phyloP scores from a whole-genome alignment of 1,140 invertebrate genomes.

The Globodera rostochiensis region DNA sequence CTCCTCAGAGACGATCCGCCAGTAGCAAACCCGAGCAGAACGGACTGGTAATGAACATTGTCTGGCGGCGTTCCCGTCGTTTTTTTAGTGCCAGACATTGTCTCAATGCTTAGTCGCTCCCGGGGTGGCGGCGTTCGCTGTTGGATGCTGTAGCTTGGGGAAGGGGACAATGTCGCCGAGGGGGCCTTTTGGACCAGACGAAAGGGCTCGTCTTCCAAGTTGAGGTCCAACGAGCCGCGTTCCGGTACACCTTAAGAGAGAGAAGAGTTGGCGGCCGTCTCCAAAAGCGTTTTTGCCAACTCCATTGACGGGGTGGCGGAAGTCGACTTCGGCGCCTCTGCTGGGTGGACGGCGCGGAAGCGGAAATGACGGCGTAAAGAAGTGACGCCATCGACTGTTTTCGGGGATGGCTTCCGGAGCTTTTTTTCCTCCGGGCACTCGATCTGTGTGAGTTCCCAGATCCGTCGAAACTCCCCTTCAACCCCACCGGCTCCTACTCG shows the following conservation, averaged over 20 bases:
- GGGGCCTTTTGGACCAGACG: constrained; percentile 13
- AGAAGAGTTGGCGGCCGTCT: neutral
- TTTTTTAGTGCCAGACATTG: neutral
- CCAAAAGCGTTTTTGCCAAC: neutral
- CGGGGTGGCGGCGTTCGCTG: neutral
- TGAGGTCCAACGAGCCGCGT: neutral
- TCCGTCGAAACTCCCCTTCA: neutral
- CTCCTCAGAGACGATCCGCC: neutral
- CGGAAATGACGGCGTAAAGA: neutral
- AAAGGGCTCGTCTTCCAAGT: constrained; percentile 11
- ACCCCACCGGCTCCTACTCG: neutral
- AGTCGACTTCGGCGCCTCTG: neutral
- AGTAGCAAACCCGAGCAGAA: constrained; percentile 19
- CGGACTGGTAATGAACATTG: neutral
- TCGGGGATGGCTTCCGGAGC: neutral
- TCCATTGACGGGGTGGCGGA: constrained; percentile 18
- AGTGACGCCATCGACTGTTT: neutral
- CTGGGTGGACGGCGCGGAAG: neutral
- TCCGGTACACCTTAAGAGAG: neutral
- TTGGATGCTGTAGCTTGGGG: neutral
- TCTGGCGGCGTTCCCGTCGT: neutral
- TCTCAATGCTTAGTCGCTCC: neutral
- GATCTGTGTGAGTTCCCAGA: neutral
- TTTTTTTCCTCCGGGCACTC: neutral
- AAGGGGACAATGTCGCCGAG: neutral